Percentiles rank a stretch among this genome's conserved stretches.
These are phyloP conservation scores for Apotomis betuletana DNA, from an alignment of 2,888 invertebrate genomes.

Conservation along the genomic window DNA sequence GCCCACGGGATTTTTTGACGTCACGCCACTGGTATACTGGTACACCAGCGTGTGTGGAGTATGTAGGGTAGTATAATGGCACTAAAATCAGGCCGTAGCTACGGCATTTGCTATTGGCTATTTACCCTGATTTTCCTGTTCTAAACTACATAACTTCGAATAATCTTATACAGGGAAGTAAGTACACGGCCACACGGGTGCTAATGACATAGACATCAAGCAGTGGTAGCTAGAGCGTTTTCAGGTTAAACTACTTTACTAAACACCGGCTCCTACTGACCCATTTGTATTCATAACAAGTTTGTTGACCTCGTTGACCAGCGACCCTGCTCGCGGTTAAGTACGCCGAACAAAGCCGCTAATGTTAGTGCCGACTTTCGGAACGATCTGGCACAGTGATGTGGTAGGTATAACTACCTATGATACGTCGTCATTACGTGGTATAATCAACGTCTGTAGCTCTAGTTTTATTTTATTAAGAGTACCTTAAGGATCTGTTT, in stretches of 20 bases:
- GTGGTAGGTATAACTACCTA: neutral
- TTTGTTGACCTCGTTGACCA: constrained; percentile 70
- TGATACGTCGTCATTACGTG: neutral
- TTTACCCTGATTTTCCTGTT: no score
- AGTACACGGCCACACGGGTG: neutral
- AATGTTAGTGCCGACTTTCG: constrained; percentile 42
- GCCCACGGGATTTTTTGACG: no score
- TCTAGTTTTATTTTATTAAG: neutral
- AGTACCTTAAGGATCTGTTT: neutral
- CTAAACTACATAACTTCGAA: no score
- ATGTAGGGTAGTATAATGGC: no score
- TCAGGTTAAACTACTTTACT: constrained; percentile 36
- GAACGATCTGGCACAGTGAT: constrained; percentile 32
- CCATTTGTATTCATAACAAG: constrained; percentile 60
- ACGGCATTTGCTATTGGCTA: no score
- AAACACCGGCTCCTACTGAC: constrained; percentile 52
- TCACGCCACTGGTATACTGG: no score
- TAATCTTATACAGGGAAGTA: no score
- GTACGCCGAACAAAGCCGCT: constrained; percentile 53
- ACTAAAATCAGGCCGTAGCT: no score
- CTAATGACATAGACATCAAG: neutral
- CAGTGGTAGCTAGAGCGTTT: constrained; percentile 27
- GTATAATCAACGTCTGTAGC: neutral
- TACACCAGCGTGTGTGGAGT: no score
- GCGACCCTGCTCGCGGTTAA: constrained; percentile 58